Percentiles rank a stretch among this genome's conserved stretches.
These are phyloP conservation scores for Melitaea athalia DNA, from an alignment of 2,888 invertebrate genomes.

Conservation along the genomic window DNA sequence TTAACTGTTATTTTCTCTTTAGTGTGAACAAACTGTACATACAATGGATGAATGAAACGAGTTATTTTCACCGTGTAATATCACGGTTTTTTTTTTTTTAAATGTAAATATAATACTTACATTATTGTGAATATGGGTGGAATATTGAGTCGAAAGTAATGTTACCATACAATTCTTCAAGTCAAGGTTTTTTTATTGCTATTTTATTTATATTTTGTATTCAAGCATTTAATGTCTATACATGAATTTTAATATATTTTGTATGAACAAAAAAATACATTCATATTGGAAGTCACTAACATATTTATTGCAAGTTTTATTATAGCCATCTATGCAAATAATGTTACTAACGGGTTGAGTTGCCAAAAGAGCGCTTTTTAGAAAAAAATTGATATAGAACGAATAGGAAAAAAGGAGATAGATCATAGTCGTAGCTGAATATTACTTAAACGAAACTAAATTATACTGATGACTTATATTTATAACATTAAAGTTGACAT, in stretches of 20 bases:
- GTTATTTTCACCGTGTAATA: slow-evolving; percentile 26
- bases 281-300: slow-evolving; percentile 20
- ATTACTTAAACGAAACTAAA: slow-evolving; percentile 12
- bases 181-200: slow-evolving; percentile 34
- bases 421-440: slow-evolving; percentile 21
- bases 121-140: slow-evolving; percentile 45
- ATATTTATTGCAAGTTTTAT: slow-evolving; percentile 34
- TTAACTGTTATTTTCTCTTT: slow-evolving; percentile 20
- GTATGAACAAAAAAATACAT: slow-evolving; percentile 23
- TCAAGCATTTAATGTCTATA: slow-evolving; percentile 30
- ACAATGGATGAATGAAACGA: slow-evolving; percentile 23
- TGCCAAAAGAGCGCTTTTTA: slow-evolving; percentile 24
- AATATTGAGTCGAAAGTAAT: slow-evolving; percentile 48
- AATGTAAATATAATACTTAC: slow-evolving; percentile 68
- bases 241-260: slow-evolving; percentile 13
- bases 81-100: slow-evolving; percentile 42
- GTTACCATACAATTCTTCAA: slow-evolving; percentile 59
- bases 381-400: slow-evolving; percentile 18
- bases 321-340: slow-evolving; percentile 19
- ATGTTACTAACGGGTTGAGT: slow-evolving; percentile 22
- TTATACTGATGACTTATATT: not conserved
- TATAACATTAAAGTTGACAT: slow-evolving; percentile 6
- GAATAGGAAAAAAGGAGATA: slow-evolving; percentile 24
- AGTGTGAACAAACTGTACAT: slow-evolving; percentile 28
- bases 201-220: slow-evolving; percentile 19